These are phyloP conservation scores for Lottia scabra DNA, from an alignment of 2,888 invertebrate genomes.

Conservation along the genomic window DNA sequence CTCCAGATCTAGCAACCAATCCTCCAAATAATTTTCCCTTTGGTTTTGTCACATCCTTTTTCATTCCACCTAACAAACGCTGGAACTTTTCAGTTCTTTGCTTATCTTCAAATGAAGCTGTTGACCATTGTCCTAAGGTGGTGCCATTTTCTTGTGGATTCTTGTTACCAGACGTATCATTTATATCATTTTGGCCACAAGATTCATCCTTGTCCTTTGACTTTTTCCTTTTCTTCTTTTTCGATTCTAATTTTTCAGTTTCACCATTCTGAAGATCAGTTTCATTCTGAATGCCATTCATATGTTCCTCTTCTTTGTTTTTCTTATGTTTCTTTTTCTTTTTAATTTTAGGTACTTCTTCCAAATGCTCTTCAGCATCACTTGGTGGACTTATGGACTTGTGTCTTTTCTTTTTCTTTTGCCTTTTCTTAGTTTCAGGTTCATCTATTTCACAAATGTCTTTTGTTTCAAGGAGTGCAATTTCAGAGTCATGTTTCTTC, in stretches of 20 bases:
- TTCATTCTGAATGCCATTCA: not conserved
- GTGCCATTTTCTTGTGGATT: not conserved
- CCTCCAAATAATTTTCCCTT: constrained; percentile 11
- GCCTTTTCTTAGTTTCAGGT: too few relatives aligned
- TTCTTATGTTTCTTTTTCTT: constrained; percentile 11
- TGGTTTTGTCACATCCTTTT: constrained; percentile 29
- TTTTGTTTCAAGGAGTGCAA: too few relatives aligned
- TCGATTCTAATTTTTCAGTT: not conserved
- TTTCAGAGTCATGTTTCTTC: too few relatives aligned
- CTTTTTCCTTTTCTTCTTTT: constrained; percentile 17
- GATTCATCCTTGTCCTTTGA: not conserved
- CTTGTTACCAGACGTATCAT: not conserved
- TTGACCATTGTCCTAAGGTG: constrained; percentile 45
- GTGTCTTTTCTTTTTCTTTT: too few relatives aligned
- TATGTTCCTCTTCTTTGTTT: not conserved
- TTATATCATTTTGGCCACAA: not conserved
- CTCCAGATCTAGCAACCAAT: constrained; percentile 16
- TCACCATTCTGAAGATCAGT: not conserved
- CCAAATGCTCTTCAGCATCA: too few relatives aligned
- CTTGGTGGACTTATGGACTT: too few relatives aligned
- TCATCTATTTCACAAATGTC: too few relatives aligned
- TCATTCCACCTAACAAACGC: constrained; percentile 47
- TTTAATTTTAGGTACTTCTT: not conserved
- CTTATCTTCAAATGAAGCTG: constrained; percentile 38
- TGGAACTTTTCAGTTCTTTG: constrained; percentile 49